Evolutionary conservation across 1,140 invertebrate species (phyloP).

Genomic region (Drosophila dunni): DNA sequence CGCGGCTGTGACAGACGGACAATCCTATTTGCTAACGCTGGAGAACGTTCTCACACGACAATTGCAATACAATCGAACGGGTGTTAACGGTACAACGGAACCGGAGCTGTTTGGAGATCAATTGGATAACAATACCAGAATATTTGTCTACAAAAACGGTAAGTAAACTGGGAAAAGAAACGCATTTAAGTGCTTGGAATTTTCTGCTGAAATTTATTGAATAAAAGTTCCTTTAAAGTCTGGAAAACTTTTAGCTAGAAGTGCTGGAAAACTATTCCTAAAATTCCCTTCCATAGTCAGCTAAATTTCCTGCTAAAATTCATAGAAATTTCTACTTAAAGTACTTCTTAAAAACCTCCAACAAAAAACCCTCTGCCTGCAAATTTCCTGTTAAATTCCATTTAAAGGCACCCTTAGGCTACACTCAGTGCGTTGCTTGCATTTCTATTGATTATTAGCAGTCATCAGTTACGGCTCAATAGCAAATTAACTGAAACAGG

Average conservation of each 20-base stretch:
- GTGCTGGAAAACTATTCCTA: background rate
- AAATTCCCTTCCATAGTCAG: too few relatives aligned
- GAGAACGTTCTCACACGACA: slow-evolving; percentile 68
- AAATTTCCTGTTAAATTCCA: background rate
- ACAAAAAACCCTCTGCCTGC: background rate
- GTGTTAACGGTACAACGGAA: slow-evolving; percentile 47
- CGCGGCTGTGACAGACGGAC: slow-evolving; percentile 54
- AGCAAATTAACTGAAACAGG: slow-evolving; percentile 23
- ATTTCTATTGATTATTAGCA: background rate
- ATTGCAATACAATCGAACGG: slow-evolving; percentile 59
- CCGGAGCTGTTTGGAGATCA: slow-evolving; percentile 42
- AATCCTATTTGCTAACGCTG: slow-evolving; percentile 72
- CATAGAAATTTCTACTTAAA: background rate
- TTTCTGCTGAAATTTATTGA: too few relatives aligned
- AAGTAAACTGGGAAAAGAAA: slow-evolving; percentile 34
- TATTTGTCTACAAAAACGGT: slow-evolving; percentile 72
- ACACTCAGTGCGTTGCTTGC: background rate
- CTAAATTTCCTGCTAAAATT: background rate
- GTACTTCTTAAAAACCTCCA: too few relatives aligned
- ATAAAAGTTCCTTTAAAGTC: background rate
- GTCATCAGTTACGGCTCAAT: slow-evolving; percentile 19
- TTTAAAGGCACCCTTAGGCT: background rate
- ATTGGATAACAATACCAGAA: slow-evolving; percentile 61
- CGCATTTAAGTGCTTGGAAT: too few relatives aligned
- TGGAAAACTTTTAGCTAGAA: too few relatives aligned